phyloP scores from a whole-genome alignment of 2,888 invertebrate species.

The Tigriopus californicus region DNA sequence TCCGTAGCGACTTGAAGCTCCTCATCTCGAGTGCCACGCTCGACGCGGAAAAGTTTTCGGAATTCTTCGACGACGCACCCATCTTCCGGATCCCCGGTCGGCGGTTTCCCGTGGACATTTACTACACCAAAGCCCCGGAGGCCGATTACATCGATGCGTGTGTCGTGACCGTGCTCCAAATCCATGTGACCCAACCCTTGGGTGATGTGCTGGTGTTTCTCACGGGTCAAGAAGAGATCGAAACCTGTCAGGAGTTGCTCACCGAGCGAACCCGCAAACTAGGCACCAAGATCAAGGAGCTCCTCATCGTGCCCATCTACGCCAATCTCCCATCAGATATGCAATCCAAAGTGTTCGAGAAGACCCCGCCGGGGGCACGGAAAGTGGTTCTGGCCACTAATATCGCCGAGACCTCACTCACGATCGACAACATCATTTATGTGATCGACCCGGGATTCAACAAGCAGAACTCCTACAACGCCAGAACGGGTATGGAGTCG shows the following conservation, averaged over 20 bases:
- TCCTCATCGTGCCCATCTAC: conserved; percentile 85
- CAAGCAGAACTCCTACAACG: conserved; percentile 94
- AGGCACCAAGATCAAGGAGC: conserved; percentile 78
- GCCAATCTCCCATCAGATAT: conserved; percentile 95
- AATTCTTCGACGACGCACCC: conserved; percentile 95
- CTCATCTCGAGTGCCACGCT: conserved; percentile 94
- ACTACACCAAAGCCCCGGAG: conserved; percentile 97
- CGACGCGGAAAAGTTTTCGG: conserved; percentile 92
- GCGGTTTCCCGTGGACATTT: conserved; percentile 92
- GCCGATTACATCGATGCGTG: conserved; percentile 96
- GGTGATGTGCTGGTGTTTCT: conserved; percentile 93
- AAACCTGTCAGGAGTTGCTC: conserved; percentile 68
- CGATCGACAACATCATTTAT: conserved; percentile 95
- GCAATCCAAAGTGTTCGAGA: conserved; percentile 97
- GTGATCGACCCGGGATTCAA: conserved; percentile 99
- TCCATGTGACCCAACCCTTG: conserved; percentile 86
- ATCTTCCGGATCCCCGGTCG: conserved; percentile 39
- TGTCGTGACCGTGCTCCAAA: conserved; percentile 92
- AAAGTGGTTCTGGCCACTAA: conserved; percentile 88
- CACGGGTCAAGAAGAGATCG: conserved; percentile 79
- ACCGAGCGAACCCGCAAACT: conserved; percentile 76
- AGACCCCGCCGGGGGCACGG: conserved; percentile 84
- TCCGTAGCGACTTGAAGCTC: conserved; percentile 80
- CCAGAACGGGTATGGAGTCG: conserved; percentile 94
- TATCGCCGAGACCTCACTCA: conserved; percentile 95